Percentiles rank a stretch among this genome's conserved stretches.
Evolutionary conservation across 2,888 invertebrate species (phyloP).

Genomic region (Eupithecia subfuscata): DNA sequence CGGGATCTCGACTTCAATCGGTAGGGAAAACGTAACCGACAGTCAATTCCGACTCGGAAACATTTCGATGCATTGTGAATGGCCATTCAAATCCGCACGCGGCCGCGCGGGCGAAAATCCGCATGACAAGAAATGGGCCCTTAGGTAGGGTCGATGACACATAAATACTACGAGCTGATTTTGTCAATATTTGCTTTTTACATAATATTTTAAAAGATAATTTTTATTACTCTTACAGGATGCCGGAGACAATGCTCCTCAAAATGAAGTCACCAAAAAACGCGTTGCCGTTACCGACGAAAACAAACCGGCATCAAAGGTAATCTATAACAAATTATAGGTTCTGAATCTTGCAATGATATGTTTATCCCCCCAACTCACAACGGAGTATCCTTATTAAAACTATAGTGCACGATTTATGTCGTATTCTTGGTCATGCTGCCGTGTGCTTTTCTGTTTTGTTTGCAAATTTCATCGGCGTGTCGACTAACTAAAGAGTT

Average conservation of each 20-base stretch:
- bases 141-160: too few relatives aligned
- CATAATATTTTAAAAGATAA: too few relatives aligned
- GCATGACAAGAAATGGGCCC: too few relatives aligned
- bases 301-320: slow-evolving; percentile 69
- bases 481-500: slow-evolving; percentile 34
- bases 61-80: too few relatives aligned
- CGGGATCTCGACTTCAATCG: too few relatives aligned
- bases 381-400: background rate
- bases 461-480: slow-evolving; percentile 53
- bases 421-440: slow-evolving; percentile 15
- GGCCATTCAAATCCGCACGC: too few relatives aligned
- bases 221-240: slow-evolving; percentile 55
- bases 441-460: slow-evolving; percentile 62
- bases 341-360: background rate
- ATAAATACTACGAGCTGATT: too few relatives aligned
- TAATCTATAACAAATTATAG: slow-evolving; percentile 44
- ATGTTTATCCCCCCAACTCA: background rate
- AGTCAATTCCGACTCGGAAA: too few relatives aligned
- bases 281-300: slow-evolving; percentile 72
- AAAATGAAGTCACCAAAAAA: slow-evolving; percentile 74
- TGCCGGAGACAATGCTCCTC: slow-evolving; percentile 70
- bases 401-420: slow-evolving; percentile 39
- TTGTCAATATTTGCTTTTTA: too few relatives aligned
- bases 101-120: too few relatives aligned
- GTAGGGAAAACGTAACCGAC: too few relatives aligned